These are phyloP conservation scores for Drosophila azteca DNA, from an alignment of 1,140 invertebrate genomes.

Conservation along the genomic window DNA sequence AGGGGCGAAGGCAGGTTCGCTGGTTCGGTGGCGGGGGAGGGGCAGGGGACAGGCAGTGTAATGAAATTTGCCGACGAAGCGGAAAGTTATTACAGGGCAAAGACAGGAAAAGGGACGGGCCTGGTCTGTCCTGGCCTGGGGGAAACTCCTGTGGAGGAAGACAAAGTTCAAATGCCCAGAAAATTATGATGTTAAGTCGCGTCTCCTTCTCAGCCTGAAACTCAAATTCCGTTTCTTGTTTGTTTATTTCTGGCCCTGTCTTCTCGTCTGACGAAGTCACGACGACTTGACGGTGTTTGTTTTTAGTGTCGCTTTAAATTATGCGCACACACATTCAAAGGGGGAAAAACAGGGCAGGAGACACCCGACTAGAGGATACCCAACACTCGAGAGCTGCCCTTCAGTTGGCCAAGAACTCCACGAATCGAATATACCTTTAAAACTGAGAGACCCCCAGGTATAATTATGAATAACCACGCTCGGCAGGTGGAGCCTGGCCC, in stretches of 20 bases:
- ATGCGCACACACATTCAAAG: constrained; percentile 27
- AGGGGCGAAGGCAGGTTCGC: constrained; percentile 21
- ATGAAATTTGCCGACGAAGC: constrained; percentile 66
- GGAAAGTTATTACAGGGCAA: constrained; percentile 55
- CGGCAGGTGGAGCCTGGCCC: constrained; percentile 40
- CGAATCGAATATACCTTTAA: too few species aligned
- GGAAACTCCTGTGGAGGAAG: constrained; percentile 1
- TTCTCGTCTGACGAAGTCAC: constrained; percentile 4
- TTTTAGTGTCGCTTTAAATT: constrained; percentile 57
- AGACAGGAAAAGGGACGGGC: neutral
- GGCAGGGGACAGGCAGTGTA: constrained; percentile 18
- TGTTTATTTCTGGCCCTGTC: neutral
- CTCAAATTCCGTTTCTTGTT: neutral
- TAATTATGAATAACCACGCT: constrained; percentile 69
- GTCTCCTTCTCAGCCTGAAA: neutral
- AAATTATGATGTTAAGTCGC: constrained; percentile 70
- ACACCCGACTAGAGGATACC: too few species aligned
- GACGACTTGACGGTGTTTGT: constrained; percentile 20
- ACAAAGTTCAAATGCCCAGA: constrained; percentile 51
- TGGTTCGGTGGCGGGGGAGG: neutral
- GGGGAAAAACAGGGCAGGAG: too few species aligned
- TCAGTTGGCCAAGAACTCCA: neutral
- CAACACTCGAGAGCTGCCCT: too few species aligned
- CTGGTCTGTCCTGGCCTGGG: too few species aligned
- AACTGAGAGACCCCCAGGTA: neutral